Evolutionary conservation across 2,113 vertebrate species (phyloP), one percentile per base, ranked within the genome.

Genomic region (Myiopsitta monachus): DNA sequence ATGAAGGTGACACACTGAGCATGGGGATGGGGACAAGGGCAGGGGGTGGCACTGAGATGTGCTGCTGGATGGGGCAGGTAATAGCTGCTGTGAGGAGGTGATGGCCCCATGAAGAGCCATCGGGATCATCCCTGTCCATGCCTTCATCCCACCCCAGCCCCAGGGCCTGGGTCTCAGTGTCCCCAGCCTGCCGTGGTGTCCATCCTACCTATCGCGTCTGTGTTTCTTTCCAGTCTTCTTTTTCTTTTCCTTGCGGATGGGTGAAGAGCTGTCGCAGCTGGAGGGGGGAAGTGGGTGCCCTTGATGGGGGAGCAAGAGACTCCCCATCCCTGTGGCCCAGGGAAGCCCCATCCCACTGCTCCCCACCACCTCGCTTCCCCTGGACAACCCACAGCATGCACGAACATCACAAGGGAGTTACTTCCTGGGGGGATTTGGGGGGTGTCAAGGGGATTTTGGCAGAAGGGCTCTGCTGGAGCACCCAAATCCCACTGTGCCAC

Each of bases 151-250:
- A 5, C 3, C 18, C 19, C 36, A 74, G 51, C 3, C 59, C 23
- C 33, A 70, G 38, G 27, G 11, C 16, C 21, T 27, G 70, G 54
- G 26, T 12, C 55, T 16, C 14, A 2, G 2, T 16, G 5, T 55
- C 16, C 63, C 74, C 57, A 39, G 0, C 33, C 54, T 22, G 6
- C 18, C 6, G 1, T 14, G 0, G 0, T 59, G 24, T 39, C 74
- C 41, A 18, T 49, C 88, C 68, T 98, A 99, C 99, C 99, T 99
- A 98, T 99, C 99, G 91, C 99, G 97, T 90, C 99, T 99, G 97
- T 99, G 99, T 96, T 99, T 99, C 98, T 99, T 99, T 92, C 98
- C 97, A 75, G 98, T 98, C 96, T 99, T 98, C 95, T 99, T 99
- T 94, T 99, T 99, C 97, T 99, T 99, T 94, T 99, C 99, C 97